Percentiles rank a stretch among this genome's conserved stretches.
These are phyloP conservation scores for Magallana angulata DNA, from an alignment of 1,140 invertebrate genomes.

Conservation along the genomic window DNA sequence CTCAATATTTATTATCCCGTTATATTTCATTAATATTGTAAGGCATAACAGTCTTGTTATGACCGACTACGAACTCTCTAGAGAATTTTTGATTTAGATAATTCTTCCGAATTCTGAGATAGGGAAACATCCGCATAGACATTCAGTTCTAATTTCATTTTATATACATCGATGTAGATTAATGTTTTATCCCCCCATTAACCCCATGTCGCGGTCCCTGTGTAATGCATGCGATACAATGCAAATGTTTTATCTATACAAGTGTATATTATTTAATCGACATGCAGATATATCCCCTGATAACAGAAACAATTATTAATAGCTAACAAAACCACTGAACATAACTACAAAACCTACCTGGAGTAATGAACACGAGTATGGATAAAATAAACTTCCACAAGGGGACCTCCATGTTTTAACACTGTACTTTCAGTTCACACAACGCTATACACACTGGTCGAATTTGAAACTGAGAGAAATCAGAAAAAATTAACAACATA, in stretches of 20 bases:
- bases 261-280: not conserved
- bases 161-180: not conserved
- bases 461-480: not conserved
- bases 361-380: not conserved
- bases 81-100: not conserved
- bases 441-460: not conserved
- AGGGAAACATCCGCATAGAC: not conserved
- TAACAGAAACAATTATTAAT: conserved; percentile 11
- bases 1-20: conserved; percentile 16
- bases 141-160: not conserved
- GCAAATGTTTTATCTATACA: not conserved
- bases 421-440: conserved; percentile 12
- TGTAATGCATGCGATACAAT: not conserved
- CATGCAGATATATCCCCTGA: not conserved
- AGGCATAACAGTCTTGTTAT: not conserved
- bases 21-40: not conserved
- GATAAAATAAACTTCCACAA: conserved; percentile 19
- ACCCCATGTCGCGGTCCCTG: not conserved
- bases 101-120: not conserved
- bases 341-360: not conserved
- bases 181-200: too few species aligned
- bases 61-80: not conserved
- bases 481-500: not conserved
- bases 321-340: not conserved
- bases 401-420: conserved; percentile 10